phyloP scores from a whole-genome alignment of 2,888 invertebrate species.

The Sinohyriopsis cumingii region DNA sequence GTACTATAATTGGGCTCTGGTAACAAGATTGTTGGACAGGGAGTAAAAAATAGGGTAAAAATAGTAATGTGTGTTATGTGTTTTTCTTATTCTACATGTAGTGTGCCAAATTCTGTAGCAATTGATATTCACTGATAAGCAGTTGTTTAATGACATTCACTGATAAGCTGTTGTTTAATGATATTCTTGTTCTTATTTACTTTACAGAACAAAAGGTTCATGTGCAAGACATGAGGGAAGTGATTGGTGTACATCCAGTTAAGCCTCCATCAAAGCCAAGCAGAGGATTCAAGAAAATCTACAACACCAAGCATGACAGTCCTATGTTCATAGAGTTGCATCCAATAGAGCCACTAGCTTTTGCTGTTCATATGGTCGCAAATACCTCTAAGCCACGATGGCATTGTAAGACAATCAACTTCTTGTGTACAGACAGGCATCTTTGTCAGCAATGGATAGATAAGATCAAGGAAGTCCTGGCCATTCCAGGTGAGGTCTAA shows the following conservation, averaged over 20 bases:
- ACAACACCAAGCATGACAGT: slow-evolving; percentile 36
- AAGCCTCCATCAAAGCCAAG: slow-evolving; percentile 34
- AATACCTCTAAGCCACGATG: slow-evolving; percentile 60
- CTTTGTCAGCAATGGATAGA: slow-evolving; percentile 68
- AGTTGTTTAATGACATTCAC: no score
- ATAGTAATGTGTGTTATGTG: no score
- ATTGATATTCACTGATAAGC: no score
- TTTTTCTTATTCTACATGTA: no score
- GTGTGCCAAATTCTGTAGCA: no score
- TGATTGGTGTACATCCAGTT: slow-evolving; percentile 36
- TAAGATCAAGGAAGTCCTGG: slow-evolving; percentile 63
- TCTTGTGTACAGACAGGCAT: slow-evolving; percentile 59
- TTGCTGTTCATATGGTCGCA: slow-evolving; percentile 56
- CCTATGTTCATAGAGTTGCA: slow-evolving; percentile 56
- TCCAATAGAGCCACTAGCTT: slow-evolving; percentile 50
- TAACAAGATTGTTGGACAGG: no score
- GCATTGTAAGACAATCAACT: slow-evolving; percentile 59
- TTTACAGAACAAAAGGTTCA: no score
- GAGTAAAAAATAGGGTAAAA: no score
- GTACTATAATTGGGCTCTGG: no score
- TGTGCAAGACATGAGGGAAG: slow-evolving; percentile 24
- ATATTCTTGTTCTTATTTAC: no score
- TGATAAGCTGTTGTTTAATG: no score
- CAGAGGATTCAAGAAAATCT: slow-evolving; percentile 16
- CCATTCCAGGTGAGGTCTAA: slow-evolving; percentile 55